These are phyloP conservation scores for Balaenoptera acutorostrata DNA, from an alignment of 2,113 vertebrate genomes.

Conservation along the genomic window DNA sequence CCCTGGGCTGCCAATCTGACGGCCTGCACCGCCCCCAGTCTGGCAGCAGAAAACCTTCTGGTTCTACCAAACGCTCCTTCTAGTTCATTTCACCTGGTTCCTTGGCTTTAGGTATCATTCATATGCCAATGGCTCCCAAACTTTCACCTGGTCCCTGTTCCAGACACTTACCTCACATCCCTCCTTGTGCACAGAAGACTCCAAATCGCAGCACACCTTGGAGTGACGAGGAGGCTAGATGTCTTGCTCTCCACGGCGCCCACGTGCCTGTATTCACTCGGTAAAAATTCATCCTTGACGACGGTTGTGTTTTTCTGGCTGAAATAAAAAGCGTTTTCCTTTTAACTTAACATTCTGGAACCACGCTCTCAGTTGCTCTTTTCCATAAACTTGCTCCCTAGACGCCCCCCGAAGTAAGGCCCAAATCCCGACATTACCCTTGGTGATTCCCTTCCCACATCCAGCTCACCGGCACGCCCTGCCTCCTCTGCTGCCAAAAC, in stretches of 20 bases:
- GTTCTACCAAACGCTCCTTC: not conserved
- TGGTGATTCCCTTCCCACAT: not conserved
- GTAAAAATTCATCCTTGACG: not conserved
- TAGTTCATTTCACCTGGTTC: not conserved
- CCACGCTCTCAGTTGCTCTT: not conserved
- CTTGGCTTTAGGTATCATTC: not conserved
- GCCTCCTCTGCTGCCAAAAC: not conserved
- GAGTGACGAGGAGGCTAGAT: not conserved
- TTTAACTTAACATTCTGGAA: not conserved
- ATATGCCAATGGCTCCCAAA: not conserved
- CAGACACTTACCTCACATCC: not conserved
- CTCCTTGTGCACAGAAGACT: no score
- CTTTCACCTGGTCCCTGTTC: not conserved
- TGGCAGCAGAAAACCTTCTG: not conserved
- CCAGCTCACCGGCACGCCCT: not conserved
- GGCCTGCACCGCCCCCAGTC: fast-evolving
- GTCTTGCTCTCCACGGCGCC: fast-evolving
- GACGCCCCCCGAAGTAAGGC: not conserved
- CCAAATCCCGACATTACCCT: not conserved
- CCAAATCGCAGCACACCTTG: fast-evolving
- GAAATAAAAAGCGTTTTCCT: not conserved
- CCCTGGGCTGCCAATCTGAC: not conserved
- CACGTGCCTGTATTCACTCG: fast-evolving
- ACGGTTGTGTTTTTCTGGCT: not conserved
- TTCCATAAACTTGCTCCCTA: not conserved